phyloP scores from a whole-genome alignment of 2,113 vertebrate species.

The Cyanocitta stelleri region DNA sequence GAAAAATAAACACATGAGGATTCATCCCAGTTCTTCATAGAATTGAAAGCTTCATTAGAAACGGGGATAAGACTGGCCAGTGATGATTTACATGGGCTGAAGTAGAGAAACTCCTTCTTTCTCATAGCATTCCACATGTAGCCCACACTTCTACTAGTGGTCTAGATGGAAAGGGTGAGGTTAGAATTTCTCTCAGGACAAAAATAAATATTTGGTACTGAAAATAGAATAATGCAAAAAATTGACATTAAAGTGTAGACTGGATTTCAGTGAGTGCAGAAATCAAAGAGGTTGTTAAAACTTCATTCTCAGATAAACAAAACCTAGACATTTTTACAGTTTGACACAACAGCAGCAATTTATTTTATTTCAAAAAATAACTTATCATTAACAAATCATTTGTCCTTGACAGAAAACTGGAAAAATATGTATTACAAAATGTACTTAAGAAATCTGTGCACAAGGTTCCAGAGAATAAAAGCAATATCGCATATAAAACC shows the following conservation, averaged over 20 bases:
- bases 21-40: neutral
- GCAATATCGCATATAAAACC: neutral
- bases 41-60: neutral
- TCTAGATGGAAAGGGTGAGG: neutral
- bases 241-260: neutral
- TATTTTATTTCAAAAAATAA: neutral
- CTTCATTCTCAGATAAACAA: neutral
- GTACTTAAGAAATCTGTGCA: neutral
- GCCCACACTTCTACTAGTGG: neutral
- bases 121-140: neutral
- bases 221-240: neutral
- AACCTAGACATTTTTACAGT: neutral
- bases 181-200: neutral
- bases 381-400: neutral
- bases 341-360: neutral
- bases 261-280: neutral
- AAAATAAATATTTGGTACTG: neutral
- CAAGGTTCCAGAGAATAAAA: neutral
- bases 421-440: neutral
- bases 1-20: neutral
- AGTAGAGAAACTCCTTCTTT: neutral
- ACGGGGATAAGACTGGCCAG: neutral
- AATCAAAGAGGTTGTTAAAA: neutral
- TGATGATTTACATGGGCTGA: neutral
- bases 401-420: neutral